These are phyloP conservation scores for Lagorchestes hirsutus DNA, from an alignment of 2,797 vertebrate species.

Conservation along the genomic window DNA sequence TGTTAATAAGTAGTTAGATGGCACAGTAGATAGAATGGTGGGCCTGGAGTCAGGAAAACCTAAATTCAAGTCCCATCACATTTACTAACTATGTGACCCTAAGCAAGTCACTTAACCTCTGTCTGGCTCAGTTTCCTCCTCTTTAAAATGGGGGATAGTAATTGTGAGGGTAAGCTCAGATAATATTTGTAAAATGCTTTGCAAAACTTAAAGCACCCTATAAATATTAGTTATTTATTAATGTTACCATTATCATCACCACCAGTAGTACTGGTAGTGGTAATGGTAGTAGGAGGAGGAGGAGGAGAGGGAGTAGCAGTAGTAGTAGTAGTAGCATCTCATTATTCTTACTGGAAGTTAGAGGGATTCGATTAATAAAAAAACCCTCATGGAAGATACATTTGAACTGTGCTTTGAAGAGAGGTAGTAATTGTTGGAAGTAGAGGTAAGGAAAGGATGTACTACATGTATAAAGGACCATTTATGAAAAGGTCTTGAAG, in stretches of 20 bases:
- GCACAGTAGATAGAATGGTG: background rate
- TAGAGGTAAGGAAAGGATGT: background rate
- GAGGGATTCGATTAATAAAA: background rate
- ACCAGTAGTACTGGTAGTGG: too few species aligned
- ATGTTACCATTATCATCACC: background rate
- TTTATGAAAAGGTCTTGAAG: background rate
- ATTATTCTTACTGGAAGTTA: background rate
- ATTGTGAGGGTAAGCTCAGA: background rate
- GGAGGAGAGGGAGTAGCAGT: background rate
- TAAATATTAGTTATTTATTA: background rate
- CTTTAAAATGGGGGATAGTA: background rate
- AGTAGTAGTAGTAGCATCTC: background rate
- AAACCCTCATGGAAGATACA: background rate
- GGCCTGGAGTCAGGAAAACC: background rate
- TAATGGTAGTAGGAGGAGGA: too few species aligned
- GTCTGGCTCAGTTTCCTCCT: background rate
- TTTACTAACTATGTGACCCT: background rate
- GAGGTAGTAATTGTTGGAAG: background rate
- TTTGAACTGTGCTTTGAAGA: background rate
- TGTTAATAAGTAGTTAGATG: background rate
- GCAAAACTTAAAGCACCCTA: background rate
- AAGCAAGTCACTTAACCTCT: background rate
- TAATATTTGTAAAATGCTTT: background rate
- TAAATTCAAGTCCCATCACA: background rate
- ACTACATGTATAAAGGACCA: background rate